These are phyloP conservation scores for Clarias fuscus DNA, from an alignment of 2,797 vertebrate species.

Conservation along the genomic window DNA sequence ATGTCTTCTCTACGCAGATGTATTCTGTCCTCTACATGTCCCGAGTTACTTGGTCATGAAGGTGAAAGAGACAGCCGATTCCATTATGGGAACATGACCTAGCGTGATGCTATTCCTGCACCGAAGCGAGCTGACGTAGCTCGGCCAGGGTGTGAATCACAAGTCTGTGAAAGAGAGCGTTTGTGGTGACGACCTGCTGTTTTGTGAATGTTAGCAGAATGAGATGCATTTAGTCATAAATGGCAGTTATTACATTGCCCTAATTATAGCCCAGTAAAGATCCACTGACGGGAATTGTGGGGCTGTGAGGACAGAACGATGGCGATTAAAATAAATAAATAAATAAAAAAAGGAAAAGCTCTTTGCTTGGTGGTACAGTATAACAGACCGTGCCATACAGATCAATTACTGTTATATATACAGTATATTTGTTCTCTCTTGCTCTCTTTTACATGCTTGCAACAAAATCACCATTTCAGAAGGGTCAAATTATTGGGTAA, in stretches of 20 bases:
- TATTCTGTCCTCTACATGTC: slow-evolving; percentile 8
- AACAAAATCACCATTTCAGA: too few relatives aligned
- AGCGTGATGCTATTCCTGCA: slow-evolving; percentile 41
- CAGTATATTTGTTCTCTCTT: too few relatives aligned
- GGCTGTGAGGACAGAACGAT: not conserved
- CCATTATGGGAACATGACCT: slow-evolving; percentile 45
- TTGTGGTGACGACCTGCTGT: slow-evolving; percentile 31
- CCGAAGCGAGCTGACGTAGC: slow-evolving; percentile 35
- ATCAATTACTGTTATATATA: too few relatives aligned
- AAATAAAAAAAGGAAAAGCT: not conserved
- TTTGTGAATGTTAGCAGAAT: slow-evolving; percentile 34
- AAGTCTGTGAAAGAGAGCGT: slow-evolving; percentile 41
- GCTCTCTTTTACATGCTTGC: too few relatives aligned
- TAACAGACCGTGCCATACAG: not conserved
- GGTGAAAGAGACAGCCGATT: slow-evolving; percentile 33
- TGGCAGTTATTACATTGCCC: slow-evolving; percentile 15
- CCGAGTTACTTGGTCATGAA: slow-evolving; percentile 33
- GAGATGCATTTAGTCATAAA: slow-evolving; percentile 32
- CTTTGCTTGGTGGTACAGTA: not conserved
- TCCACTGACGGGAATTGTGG: not conserved
- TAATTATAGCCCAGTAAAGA: not conserved
- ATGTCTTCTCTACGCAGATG: slow-evolving; percentile 32
- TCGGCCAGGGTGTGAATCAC: slow-evolving; percentile 40
- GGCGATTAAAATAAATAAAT: too few relatives aligned
- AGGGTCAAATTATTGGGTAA: too few relatives aligned